Conservation (phyloP, 2,113 vertebrate genomes). For the Rousettus leschenaultii region DNA sequence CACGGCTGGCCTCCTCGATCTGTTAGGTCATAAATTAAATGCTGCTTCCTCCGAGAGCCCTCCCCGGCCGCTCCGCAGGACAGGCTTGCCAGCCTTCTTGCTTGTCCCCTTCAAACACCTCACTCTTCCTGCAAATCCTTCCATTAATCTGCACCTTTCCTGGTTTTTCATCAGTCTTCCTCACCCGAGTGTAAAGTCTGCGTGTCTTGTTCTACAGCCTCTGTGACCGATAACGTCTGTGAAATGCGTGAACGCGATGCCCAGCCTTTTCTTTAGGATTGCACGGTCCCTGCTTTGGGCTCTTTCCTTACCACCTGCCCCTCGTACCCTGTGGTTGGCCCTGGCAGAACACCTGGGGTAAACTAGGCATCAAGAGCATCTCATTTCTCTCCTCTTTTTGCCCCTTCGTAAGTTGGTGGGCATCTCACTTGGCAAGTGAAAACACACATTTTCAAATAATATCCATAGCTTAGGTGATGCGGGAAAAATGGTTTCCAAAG, state of each 20-base stretch:
- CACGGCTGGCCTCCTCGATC: neutral
- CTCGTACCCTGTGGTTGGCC: rapidly evolving
- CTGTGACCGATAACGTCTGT: rapidly evolving
- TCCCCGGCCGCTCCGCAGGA: rapidly evolving
- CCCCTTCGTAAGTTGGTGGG: no score
- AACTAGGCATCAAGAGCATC: no score
- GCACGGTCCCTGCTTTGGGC: rapidly evolving
- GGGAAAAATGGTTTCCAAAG: neutral
- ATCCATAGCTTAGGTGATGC: no score
- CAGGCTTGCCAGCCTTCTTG: rapidly evolving
- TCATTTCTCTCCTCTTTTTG: neutral
- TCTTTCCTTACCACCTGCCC: rapidly evolving
- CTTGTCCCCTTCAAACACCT: neutral
- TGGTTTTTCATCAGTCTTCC: no score
- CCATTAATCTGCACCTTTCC: neutral
- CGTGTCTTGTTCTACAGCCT: rapidly evolving
- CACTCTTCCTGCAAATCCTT: rapidly evolving
- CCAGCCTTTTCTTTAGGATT: rapidly evolving
- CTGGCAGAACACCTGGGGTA: no score
- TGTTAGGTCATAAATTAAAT: neutral
- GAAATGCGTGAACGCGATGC: rapidly evolving
- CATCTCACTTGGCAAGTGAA: neutral
- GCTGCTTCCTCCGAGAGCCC: neutral
- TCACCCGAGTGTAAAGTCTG: rapidly evolving
- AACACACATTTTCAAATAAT: neutral